Conservation (phyloP, 2,113 vertebrate genomes). For the Kryptolebias marmoratus region DNA sequence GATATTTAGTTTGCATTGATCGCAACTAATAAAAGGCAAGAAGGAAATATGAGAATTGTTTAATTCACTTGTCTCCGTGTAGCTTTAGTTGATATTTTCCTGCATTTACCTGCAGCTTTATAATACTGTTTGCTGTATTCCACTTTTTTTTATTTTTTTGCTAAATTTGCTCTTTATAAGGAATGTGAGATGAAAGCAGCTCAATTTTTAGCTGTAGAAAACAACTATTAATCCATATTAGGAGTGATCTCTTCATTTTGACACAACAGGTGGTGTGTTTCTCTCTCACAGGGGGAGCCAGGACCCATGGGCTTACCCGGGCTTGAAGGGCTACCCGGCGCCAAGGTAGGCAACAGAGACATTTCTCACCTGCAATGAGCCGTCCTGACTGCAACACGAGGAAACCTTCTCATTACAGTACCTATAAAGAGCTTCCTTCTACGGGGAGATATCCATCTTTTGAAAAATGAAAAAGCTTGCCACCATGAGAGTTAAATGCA, state of each 20-base stretch:
- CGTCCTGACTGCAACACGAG: constrained; percentile 10
- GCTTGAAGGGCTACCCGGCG: constrained; percentile 91
- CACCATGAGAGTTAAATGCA: constrained; percentile 12
- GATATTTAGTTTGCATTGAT: constrained; percentile 12
- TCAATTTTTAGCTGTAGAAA: background rate
- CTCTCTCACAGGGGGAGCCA: constrained; percentile 87
- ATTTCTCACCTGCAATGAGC: constrained; percentile 21
- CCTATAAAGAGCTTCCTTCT: constrained; percentile 1
- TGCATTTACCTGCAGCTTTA: constrained; percentile 4
- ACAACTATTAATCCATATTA: constrained; percentile 1
- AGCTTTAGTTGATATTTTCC: constrained; percentile 42
- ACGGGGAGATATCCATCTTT: background rate
- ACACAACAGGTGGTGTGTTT: constrained; percentile 50
- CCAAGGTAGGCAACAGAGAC: constrained; percentile 85
- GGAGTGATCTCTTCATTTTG: constrained; percentile 24
- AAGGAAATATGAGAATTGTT: background rate
- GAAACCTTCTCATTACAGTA: constrained; percentile 12
- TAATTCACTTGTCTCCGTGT: background rate
- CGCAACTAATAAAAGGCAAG: no score
- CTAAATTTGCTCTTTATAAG: background rate
- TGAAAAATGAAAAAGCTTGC: background rate
- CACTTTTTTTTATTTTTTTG: constrained; percentile 27
- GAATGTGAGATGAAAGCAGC: constrained; percentile 17
- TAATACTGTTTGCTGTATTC: constrained; percentile 16
- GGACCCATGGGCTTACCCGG: constrained; percentile 96